Percentiles rank a stretch among this genome's conserved stretches.
Evolutionary conservation across 2,888 invertebrate species (phyloP).

Genomic region (Reticulitermes lucifugus): DNA sequence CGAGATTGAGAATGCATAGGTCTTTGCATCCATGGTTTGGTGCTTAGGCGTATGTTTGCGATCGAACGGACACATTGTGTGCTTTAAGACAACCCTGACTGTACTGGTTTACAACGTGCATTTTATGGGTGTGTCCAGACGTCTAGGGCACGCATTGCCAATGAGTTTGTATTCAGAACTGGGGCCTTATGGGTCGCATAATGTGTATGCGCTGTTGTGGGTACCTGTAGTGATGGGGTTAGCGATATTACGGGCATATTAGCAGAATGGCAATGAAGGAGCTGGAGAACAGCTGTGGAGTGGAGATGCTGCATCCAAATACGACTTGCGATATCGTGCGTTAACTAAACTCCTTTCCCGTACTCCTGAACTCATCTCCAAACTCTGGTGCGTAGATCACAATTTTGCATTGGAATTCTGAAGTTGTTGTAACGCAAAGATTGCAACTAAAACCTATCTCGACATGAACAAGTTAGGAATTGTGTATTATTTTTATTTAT

Average conservation of each 20-base stretch:
- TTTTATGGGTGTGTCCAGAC: background rate
- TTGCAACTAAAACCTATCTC: too few species aligned
- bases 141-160: background rate
- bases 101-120: background rate
- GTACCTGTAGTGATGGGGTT: background rate
- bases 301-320: background rate
- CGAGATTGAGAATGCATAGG: too few species aligned
- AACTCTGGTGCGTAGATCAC: background rate
- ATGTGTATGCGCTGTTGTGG: background rate
- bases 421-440: too few species aligned
- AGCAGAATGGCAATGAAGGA: background rate
- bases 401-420: too few species aligned
- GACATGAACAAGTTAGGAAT: too few species aligned
- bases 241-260: background rate
- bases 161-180: background rate
- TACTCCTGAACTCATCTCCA: background rate
- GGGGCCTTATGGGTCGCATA: background rate
- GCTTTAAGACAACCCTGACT: too few species aligned
- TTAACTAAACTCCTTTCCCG: background rate
- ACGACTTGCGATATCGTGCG: background rate
- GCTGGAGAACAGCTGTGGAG: background rate
- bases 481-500: too few species aligned
- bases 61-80: too few species aligned
- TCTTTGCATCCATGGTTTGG: too few species aligned
- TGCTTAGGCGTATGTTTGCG: too few species aligned